Percentiles rank a stretch among this genome's conserved stretches.
Conservation (phyloP, 2,113 vertebrate genomes). For the Scortum barcoo region DNA sequence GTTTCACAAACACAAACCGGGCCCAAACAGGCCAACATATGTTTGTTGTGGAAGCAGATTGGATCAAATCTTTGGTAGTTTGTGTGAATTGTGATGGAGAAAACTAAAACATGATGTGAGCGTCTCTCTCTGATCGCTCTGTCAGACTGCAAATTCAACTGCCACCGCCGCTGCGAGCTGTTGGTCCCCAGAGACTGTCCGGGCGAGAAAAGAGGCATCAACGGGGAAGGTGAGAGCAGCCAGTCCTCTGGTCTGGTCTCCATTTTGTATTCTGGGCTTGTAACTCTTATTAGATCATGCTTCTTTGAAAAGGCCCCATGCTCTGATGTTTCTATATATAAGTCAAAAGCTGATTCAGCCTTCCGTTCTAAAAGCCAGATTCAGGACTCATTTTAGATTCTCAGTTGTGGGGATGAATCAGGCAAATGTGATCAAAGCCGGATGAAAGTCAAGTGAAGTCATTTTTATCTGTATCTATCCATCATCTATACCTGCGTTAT, state of each 20-base stretch:
- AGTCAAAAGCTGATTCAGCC: conserved; percentile 32
- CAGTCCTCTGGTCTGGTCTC: background rate
- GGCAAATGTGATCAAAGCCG: background rate
- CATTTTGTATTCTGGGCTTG: background rate
- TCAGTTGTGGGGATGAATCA: background rate
- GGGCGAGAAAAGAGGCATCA: conserved; percentile 78
- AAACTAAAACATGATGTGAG: background rate
- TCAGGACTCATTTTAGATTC: conserved; percentile 10
- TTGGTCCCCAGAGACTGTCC: conserved; percentile 87
- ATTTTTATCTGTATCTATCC: no score
- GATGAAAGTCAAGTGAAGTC: background rate
- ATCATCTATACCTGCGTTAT: no score
- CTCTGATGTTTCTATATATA: conserved; percentile 31
- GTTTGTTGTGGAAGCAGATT: background rate
- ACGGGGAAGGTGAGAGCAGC: conserved; percentile 73
- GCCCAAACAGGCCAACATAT: background rate
- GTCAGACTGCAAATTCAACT: conserved; percentile 91
- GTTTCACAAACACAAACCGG: background rate
- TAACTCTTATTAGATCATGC: background rate
- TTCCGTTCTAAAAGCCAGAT: background rate
- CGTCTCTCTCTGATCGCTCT: background rate
- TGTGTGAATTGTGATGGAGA: background rate
- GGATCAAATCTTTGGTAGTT: background rate
- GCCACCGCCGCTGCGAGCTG: conserved; percentile 86
- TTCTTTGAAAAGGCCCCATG: background rate